Conservation (phyloP, 2,113 vertebrate genomes). For the Limnothrissa miodon region DNA sequence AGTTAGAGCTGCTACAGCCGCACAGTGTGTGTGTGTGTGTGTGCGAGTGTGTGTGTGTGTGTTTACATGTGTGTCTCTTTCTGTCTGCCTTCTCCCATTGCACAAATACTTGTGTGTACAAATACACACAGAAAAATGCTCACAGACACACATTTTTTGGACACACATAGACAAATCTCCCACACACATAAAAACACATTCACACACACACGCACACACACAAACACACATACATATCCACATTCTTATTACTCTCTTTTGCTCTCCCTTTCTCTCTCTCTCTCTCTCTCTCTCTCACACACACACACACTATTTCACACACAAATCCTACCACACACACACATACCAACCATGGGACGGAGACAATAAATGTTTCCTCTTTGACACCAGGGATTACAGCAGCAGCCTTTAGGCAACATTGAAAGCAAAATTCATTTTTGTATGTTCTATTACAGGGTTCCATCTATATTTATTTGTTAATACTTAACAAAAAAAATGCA, state of each 20-base stretch:
- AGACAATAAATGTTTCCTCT: conserved; percentile 67
- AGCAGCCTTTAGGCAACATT: conserved; percentile 58
- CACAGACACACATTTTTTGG: neutral
- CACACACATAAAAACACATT: conserved; percentile 49
- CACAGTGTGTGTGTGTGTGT: neutral
- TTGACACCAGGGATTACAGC: conserved; percentile 63
- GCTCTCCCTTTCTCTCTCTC: conserved; percentile 29
- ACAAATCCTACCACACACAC: neutral
- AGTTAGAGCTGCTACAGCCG: conserved; percentile 20
- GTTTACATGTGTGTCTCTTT: neutral
- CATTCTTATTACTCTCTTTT: conserved; percentile 42
- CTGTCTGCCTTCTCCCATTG: neutral
- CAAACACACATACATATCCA: conserved; percentile 32
- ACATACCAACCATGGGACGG: conserved; percentile 57
- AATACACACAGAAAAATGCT: neutral
- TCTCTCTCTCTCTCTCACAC: conserved; percentile 51
- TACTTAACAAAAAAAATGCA: neutral
- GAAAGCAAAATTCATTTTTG: conserved; percentile 53
- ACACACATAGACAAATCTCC: conserved; percentile 33
- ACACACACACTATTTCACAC: neutral
- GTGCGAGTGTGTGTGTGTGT: neutral
- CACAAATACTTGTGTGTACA: neutral
- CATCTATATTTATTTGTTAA: conserved; percentile 9
- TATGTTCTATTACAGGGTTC: conserved; percentile 27
- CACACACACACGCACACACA: neutral